These are phyloP conservation scores for Oostethus manadensis DNA, from an alignment of 2,113 vertebrate genomes.

Conservation along the genomic window DNA sequence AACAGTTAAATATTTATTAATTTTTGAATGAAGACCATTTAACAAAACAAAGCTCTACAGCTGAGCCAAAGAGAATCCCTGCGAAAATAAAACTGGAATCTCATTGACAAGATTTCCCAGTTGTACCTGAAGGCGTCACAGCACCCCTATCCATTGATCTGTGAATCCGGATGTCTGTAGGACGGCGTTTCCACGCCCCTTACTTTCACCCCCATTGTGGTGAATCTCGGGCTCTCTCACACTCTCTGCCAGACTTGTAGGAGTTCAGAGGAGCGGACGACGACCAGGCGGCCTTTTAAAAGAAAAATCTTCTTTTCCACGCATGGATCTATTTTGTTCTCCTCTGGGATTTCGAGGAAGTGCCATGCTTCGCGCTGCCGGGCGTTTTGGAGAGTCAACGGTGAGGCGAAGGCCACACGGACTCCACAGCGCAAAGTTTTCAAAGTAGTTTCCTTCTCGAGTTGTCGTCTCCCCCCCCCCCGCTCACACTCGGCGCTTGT, in stretches of 20 bases:
- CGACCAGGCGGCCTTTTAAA: slow-evolving; percentile 11
- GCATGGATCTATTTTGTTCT: slow-evolving; percentile 44
- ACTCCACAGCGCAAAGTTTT: slow-evolving; percentile 60
- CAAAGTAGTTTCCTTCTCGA: slow-evolving; percentile 64
- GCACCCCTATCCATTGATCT: slow-evolving; percentile 56
- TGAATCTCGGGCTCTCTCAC: slow-evolving; percentile 62
- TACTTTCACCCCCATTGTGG: slow-evolving; percentile 73
- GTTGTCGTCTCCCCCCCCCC: slow-evolving; percentile 42
- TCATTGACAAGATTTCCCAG: slow-evolving; percentile 7
- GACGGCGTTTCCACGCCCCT: slow-evolving; percentile 63
- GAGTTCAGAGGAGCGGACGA: slow-evolving; percentile 52
- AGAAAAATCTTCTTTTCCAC: slow-evolving; percentile 1
- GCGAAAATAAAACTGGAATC: too few relatives aligned
- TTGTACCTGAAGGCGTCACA: slow-evolving; percentile 30
- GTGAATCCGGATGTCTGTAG: slow-evolving; percentile 52
- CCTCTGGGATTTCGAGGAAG: slow-evolving; percentile 21
- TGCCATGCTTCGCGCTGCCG: slow-evolving; percentile 36
- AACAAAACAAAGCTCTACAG: too few relatives aligned
- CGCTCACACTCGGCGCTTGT: slow-evolving; percentile 35
- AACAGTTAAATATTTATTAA: too few relatives aligned
- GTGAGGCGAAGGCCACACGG: slow-evolving; percentile 31
- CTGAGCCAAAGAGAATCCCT: too few relatives aligned
- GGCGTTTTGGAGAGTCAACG: slow-evolving; percentile 18
- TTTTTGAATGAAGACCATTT: too few relatives aligned
- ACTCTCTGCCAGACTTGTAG: slow-evolving; percentile 64